These are phyloP conservation scores for Oasisia sp. DNA, from an alignment of 2,888 invertebrate genomes.

Conservation along the genomic window DNA sequence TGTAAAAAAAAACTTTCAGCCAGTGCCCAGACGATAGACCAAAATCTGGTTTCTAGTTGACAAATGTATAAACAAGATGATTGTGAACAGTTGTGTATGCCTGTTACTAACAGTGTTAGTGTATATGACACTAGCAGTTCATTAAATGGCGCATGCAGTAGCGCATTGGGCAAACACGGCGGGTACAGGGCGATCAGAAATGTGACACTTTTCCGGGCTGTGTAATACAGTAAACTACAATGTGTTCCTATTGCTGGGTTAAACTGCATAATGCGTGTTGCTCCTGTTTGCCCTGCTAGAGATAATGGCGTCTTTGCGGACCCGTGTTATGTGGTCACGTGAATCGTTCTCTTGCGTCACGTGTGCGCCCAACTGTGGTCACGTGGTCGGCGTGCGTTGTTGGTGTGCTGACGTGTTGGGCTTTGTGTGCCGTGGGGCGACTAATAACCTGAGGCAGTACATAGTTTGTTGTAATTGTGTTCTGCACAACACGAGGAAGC, in stretches of 20 bases:
- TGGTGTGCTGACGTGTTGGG: not conserved
- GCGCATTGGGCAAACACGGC: not conserved
- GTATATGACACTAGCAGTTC: too few species aligned
- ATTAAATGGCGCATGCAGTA: not conserved
- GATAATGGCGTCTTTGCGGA: not conserved
- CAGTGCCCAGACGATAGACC: too few species aligned
- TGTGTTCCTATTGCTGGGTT: not conserved
- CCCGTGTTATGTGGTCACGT: not conserved
- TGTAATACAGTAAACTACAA: not conserved
- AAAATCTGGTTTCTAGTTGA: not conserved
- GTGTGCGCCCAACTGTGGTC: too few species aligned
- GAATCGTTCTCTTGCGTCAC: too few species aligned
- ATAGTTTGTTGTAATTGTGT: conserved; percentile 2
- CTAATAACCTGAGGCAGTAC: not conserved
- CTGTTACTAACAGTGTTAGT: too few species aligned
- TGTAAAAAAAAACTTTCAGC: too few species aligned
- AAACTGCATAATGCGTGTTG: not conserved
- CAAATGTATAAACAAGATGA: not conserved
- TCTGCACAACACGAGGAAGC: not conserved
- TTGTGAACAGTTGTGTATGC: not conserved
- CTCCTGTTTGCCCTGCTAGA: not conserved
- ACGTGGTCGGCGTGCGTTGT: not conserved
- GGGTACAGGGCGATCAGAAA: not conserved
- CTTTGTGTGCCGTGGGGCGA: not conserved
- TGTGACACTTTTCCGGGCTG: not conserved